phyloP scores from a whole-genome alignment of 2,797 vertebrate species.

The Potorous gilbertii region DNA sequence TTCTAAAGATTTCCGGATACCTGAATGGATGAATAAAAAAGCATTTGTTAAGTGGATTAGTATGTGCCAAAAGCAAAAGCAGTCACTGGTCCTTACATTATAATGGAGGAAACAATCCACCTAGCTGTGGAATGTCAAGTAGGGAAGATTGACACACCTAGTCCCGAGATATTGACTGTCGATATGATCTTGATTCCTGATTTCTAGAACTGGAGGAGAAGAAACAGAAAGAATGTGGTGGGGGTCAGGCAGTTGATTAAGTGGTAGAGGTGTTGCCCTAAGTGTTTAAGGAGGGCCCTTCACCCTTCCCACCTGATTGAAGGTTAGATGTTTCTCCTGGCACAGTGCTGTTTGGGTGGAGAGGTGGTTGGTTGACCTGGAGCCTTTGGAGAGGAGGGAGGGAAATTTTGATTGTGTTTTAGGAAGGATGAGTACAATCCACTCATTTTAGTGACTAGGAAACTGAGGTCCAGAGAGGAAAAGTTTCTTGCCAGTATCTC shows the following conservation, averaged over 20 bases:
- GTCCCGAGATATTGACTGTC: not conserved
- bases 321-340: not conserved
- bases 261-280: not conserved
- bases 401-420: not conserved
- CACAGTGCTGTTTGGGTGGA: not conserved
- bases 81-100: not conserved
- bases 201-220: not conserved
- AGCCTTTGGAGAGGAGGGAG: not conserved
- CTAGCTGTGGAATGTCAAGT: not conserved
- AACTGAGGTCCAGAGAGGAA: not conserved
- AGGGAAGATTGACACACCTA: not conserved
- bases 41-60: not conserved
- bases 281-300: not conserved
- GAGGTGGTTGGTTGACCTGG: not conserved
- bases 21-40: not conserved
- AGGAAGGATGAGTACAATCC: not conserved
- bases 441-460: not conserved
- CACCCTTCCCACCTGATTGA: not conserved
- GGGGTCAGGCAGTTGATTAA: not conserved
- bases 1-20: not conserved
- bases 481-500: not conserved
- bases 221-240: not conserved
- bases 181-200: not conserved
- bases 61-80: not conserved
- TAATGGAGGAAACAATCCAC: not conserved